phyloP scores from a whole-genome alignment of 2,113 vertebrate genomes.

The Gopherus evgoodei region DNA sequence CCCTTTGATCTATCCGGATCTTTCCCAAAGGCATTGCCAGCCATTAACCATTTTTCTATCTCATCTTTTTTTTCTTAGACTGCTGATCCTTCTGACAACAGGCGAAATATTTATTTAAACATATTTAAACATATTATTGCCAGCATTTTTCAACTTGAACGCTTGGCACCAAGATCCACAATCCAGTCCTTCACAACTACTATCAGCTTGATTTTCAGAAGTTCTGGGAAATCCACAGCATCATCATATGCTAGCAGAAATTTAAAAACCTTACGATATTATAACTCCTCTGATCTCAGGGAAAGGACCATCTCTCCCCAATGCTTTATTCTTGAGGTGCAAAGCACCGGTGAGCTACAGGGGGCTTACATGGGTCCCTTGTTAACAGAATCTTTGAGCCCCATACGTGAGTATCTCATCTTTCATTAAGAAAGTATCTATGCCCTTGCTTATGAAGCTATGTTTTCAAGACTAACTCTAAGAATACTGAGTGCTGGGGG shows the following conservation, averaged over 20 bases:
- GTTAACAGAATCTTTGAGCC: background rate
- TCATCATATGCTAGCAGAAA: background rate
- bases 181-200: too few species aligned
- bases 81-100: background rate
- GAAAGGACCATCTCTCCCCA: background rate
- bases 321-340: background rate
- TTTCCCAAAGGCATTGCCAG: background rate
- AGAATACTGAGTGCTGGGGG: background rate
- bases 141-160: background rate
- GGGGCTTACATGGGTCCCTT: background rate
- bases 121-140: fast-evolving
- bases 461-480: background rate
- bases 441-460: background rate
- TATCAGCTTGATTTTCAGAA: background rate
- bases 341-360: background rate
- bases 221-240: background rate
- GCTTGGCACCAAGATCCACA: background rate
- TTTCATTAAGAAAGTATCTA: background rate
- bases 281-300: background rate
- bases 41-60: background rate
- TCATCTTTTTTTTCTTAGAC: background rate
- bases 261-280: background rate
- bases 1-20: background rate
- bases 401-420: background rate
- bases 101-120: background rate